Evolutionary conservation across 2,113 vertebrate species (phyloP).

Genomic region (Polyodon spathula): DNA sequence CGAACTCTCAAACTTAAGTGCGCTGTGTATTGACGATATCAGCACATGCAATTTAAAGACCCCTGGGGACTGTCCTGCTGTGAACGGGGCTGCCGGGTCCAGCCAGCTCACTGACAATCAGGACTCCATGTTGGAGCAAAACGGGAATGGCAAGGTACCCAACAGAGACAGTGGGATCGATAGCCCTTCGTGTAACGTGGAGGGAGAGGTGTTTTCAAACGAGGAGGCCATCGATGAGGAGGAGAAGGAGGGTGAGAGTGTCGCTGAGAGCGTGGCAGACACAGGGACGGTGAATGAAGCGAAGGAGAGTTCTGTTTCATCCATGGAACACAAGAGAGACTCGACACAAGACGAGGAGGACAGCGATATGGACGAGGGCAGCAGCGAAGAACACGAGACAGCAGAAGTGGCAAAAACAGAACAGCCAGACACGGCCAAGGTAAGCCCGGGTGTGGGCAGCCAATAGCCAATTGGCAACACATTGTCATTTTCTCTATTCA

Average conservation of each 20-base stretch:
- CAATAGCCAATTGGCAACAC: background rate
- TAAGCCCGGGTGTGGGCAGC: conserved; percentile 35
- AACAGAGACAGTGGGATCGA: conserved; percentile 94
- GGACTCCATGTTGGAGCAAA: conserved; percentile 48
- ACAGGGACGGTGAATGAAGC: conserved; percentile 40
- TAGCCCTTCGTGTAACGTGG: conserved; percentile 75
- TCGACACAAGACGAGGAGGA: conserved; percentile 74
- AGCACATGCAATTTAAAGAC: conserved; percentile 33
- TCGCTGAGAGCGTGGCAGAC: conserved; percentile 44
- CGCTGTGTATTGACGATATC: conserved; percentile 54
- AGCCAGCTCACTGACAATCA: conserved; percentile 39
- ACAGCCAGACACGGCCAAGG: conserved; percentile 59
- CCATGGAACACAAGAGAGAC: conserved; percentile 62
- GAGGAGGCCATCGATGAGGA: conserved; percentile 70
- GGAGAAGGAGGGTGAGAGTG: conserved; percentile 45
- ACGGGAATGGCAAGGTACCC: conserved; percentile 66
- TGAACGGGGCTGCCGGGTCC: conserved; percentile 28
- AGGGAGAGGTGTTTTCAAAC: conserved; percentile 70
- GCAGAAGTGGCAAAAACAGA: conserved; percentile 41
- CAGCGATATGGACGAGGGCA: conserved; percentile 78
- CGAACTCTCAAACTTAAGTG: conserved; percentile 47
- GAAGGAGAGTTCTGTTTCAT: conserved; percentile 36
- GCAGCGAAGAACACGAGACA: conserved; percentile 69
- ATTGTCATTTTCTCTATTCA: too few species aligned
- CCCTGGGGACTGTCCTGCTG: conserved; percentile 16